These are phyloP conservation scores for Sparus aurata DNA, from an alignment of 2,797 vertebrate genomes.

Conservation along the genomic window DNA sequence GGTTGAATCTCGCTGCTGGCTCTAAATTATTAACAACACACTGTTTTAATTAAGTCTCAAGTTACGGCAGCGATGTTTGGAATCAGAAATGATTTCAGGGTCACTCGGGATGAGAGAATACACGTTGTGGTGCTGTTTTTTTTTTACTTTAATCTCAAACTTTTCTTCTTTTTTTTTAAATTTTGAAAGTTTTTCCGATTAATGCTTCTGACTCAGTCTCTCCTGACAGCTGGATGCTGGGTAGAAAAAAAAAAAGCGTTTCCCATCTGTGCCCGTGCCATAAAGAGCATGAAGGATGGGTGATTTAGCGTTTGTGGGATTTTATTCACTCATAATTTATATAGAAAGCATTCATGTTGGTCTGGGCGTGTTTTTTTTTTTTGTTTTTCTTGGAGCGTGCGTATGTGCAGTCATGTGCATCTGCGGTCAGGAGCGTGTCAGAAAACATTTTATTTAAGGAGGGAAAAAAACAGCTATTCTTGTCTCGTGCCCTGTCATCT, in stretches of 20 bases:
- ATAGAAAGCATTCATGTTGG: constrained; percentile 28
- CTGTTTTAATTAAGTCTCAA: constrained; percentile 61
- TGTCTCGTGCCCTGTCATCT: constrained; percentile 10
- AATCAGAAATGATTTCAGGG: constrained; percentile 47
- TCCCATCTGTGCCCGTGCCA: constrained; percentile 16
- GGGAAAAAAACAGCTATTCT: constrained; percentile 15
- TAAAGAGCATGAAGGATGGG: constrained; percentile 16
- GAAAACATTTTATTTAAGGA: neutral
- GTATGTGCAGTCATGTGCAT: constrained; percentile 15
- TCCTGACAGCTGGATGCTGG: constrained; percentile 24
- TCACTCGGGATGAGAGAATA: constrained; percentile 27
- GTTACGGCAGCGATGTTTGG: constrained; percentile 47
- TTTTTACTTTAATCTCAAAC: constrained; percentile 34
- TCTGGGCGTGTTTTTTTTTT: constrained; percentile 15
- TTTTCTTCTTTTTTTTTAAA: neutral
- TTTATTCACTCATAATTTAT: constrained; percentile 40
- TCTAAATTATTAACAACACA: constrained; percentile 61
- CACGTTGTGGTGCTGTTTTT: neutral
- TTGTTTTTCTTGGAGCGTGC: neutral
- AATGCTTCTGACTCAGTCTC: neutral
- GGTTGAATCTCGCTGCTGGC: constrained; percentile 32
- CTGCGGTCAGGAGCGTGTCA: constrained; percentile 6
- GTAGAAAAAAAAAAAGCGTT: neutral
- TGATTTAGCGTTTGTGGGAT: constrained; percentile 31
- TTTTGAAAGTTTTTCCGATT: neutral